Evolutionary conservation across 1,140 invertebrate genomes (phyloP).

Genomic region (Bacillus rossius): DNA sequence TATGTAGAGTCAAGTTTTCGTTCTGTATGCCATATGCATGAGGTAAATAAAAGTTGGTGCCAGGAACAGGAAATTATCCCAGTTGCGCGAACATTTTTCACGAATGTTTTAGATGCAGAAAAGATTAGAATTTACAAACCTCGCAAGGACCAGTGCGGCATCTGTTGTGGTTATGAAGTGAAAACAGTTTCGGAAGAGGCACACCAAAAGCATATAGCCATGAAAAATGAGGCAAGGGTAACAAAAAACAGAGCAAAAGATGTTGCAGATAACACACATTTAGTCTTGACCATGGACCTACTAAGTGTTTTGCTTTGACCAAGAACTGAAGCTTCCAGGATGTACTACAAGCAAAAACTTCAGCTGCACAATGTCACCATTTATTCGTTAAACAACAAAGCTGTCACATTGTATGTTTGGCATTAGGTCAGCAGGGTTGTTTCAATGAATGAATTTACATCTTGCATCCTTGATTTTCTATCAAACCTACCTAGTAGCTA

Average conservation of each 20-base stretch:
- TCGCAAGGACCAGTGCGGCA: constrained; percentile 37
- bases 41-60: background rate
- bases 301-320: constrained; percentile 19
- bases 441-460: too few relatives aligned
- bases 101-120: constrained; percentile 6
- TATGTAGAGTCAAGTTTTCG: constrained; percentile 8
- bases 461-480: too few relatives aligned
- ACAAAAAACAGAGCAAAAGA: constrained; percentile 11
- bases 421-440: too few relatives aligned
- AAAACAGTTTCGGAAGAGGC: constrained; percentile 31
- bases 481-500: too few relatives aligned
- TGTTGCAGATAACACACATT: constrained; percentile 7
- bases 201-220: constrained; percentile 25
- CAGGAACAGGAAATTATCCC: background rate
- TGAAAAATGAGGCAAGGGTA: constrained; percentile 21
- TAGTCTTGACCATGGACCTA: constrained; percentile 29
- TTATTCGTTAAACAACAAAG: too few relatives aligned
- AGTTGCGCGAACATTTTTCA: constrained; percentile 8
- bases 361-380: too few relatives aligned
- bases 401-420: too few relatives aligned
- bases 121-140: constrained; percentile 21
- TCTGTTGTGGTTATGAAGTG: constrained; percentile 30
- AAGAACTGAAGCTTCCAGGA: constrained; percentile 19
- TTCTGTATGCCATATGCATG: constrained; percentile 5
- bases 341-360: constrained; percentile 9